Evolutionary conservation across 1,140 invertebrate species (phyloP).

Genomic region (Drosophila auraria): DNA sequence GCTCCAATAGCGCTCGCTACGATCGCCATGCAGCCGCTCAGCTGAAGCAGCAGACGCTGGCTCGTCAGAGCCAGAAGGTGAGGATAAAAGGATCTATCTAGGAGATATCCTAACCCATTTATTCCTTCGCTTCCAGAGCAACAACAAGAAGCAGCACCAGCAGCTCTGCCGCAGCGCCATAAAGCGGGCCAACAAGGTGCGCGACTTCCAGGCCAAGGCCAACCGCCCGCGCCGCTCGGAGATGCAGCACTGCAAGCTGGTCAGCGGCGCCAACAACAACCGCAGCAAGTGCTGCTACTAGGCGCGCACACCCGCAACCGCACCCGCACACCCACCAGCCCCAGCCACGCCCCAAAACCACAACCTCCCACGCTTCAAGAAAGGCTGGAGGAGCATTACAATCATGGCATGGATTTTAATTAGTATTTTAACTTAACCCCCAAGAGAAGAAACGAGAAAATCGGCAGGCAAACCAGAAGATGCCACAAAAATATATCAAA

Average conservation of each 20-base stretch:
- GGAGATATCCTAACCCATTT: too few relatives aligned
- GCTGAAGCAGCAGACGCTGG: slow-evolving; percentile 73
- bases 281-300: slow-evolving; percentile 89
- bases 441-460: slow-evolving; percentile 43
- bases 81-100: not conserved
- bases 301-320: slow-evolving; percentile 11
- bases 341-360: slow-evolving; percentile 11
- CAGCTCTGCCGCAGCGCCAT: slow-evolving; percentile 87
- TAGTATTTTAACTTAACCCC: slow-evolving; percentile 78
- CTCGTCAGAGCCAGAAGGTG: slow-evolving; percentile 77
- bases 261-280: slow-evolving; percentile 90
- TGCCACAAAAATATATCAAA: slow-evolving; percentile 76
- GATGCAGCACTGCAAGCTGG: slow-evolving; percentile 87
- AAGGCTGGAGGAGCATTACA: slow-evolving; percentile 50
- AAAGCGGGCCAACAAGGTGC: slow-evolving; percentile 88
- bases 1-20: slow-evolving; percentile 55
- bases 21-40: slow-evolving; percentile 73
- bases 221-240: slow-evolving; percentile 88
- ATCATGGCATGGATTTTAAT: slow-evolving; percentile 80
- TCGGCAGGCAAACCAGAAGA: slow-evolving; percentile 26
- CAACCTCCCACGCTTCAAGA: not conserved
- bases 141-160: slow-evolving; percentile 86
- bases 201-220: slow-evolving; percentile 88
- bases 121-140: slow-evolving; percentile 40
- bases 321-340: slow-evolving; percentile 23